These are phyloP conservation scores for Casuarius casuarius DNA, from an alignment of 2,113 vertebrate species.

Conservation along the genomic window DNA sequence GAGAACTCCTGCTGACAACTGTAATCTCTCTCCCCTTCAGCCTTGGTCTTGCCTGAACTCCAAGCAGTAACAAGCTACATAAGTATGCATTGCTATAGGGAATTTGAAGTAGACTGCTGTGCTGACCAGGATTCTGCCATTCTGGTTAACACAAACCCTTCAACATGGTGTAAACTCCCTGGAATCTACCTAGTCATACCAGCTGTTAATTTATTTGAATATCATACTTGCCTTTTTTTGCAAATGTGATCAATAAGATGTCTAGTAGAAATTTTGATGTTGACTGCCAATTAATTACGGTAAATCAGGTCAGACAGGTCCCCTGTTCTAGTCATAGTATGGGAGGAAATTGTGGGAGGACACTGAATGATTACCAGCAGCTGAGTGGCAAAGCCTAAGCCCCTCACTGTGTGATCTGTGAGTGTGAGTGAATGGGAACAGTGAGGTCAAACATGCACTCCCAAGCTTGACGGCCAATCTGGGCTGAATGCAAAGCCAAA, in stretches of 20 bases:
- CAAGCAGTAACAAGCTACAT: neutral
- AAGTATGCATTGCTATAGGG: neutral
- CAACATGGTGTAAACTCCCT: neutral
- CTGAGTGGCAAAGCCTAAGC: neutral
- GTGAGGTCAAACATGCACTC: neutral
- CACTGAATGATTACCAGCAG: neutral
- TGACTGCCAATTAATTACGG: neutral
- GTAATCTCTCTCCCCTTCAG: neutral
- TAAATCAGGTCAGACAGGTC: neutral
- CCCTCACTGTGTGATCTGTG: neutral
- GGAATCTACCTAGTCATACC: neutral
- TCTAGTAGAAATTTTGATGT: neutral
- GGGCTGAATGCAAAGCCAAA: neutral
- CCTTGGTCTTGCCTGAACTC: neutral
- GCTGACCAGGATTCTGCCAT: neutral
- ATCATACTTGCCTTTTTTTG: neutral
- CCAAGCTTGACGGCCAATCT: neutral
- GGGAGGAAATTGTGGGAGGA: neutral
- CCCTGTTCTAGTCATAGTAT: neutral
- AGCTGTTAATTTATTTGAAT: neutral
- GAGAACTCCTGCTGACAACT: neutral
- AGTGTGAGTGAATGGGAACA: accelerated
- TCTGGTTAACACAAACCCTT: neutral
- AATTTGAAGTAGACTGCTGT: neutral
- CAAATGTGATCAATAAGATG: neutral